Percentiles rank a stretch among this genome's conserved stretches.
These are phyloP conservation scores for Dasypus novemcinctus DNA, from an alignment of 2,113 vertebrate species.

Conservation along the genomic window DNA sequence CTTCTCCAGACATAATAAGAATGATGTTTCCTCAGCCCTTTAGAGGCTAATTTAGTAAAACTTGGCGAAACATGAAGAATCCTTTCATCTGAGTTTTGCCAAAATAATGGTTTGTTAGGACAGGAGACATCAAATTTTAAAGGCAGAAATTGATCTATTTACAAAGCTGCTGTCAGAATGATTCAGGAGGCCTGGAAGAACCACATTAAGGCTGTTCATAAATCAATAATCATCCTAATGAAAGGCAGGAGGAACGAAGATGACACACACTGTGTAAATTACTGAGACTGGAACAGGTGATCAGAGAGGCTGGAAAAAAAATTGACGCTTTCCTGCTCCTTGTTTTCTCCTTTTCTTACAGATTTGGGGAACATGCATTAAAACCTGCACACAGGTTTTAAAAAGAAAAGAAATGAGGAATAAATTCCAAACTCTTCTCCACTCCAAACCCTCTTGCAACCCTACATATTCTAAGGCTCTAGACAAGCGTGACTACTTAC, in stretches of 20 bases:
- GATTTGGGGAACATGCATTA: background rate
- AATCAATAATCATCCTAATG: conserved; percentile 56
- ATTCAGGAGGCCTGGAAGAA: conserved; percentile 41
- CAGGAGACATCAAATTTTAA: conserved; percentile 18
- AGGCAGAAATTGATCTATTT: conserved; percentile 60
- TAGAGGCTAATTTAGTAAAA: conserved; percentile 11
- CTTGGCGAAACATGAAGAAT: conserved; percentile 25
- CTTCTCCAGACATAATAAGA: background rate
- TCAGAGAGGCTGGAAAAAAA: background rate
- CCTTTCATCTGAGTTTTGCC: conserved; percentile 2
- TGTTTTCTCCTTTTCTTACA: background rate
- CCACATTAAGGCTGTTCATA: background rate
- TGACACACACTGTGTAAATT: background rate
- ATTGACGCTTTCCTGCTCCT: background rate
- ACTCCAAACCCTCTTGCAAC: background rate
- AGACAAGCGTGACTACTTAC: background rate
- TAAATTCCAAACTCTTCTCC: background rate
- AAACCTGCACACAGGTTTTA: background rate
- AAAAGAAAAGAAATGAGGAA: background rate
- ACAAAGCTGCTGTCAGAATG: conserved; percentile 26
- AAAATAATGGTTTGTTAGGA: conserved; percentile 44
- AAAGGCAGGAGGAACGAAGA: conserved; percentile 35
- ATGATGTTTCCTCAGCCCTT: background rate
- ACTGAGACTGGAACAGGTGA: background rate
- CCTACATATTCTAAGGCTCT: background rate